Base-by-base conservation (phyloP, 2,797 vertebrate species). In the Octomys mimax region DNA sequence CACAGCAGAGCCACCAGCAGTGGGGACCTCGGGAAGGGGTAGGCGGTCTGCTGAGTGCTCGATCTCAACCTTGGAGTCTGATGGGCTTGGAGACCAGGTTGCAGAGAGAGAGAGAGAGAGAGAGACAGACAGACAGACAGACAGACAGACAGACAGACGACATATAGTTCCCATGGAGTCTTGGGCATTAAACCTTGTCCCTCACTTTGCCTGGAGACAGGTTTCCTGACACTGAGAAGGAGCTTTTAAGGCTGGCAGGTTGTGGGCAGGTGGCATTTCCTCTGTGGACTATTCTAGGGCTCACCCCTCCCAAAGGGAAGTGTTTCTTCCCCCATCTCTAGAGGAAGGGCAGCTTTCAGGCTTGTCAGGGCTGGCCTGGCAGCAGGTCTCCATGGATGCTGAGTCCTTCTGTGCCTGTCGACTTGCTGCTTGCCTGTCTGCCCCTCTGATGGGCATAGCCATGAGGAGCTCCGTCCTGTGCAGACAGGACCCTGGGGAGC, bases 1-100 rank as follows among this genome's bases (percentile, higher is more conserved):
- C 49, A 57, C 21, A 73, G 49, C 39, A 16, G 54, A 89, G 68
- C 14, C 46, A 42, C 42, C 2, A 6, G 54, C 12, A 28, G 8
- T 4, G 24, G 19, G 0, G 59, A 31, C 0, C 6, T 61, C 28
- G 0, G 64, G 39, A 31, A 8, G 6, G 19, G 68, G 52, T 0
- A 3, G 1, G 9, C 4, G 14, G 7, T 19, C 82, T 39, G 24
- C 12, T 36, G 1, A 16, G 28, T 54, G 26, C 21, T 24, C 62
- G 73, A 9, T 62, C 36, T 78, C n/a, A 26, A 31, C 1, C 39
- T 9, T 49, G 61, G 24, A 7, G 39, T 2, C 5, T 31, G 66
- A n/a, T 84, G 49, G 39, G 11, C 49, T 33, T 13, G 54, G 66
- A 77, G 31, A 36, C 75, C 14, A 36, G 59, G 3, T 42, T 0